These are phyloP conservation scores for Endotricha flammealis DNA, from an alignment of 2,888 invertebrate species.

Conservation along the genomic window DNA sequence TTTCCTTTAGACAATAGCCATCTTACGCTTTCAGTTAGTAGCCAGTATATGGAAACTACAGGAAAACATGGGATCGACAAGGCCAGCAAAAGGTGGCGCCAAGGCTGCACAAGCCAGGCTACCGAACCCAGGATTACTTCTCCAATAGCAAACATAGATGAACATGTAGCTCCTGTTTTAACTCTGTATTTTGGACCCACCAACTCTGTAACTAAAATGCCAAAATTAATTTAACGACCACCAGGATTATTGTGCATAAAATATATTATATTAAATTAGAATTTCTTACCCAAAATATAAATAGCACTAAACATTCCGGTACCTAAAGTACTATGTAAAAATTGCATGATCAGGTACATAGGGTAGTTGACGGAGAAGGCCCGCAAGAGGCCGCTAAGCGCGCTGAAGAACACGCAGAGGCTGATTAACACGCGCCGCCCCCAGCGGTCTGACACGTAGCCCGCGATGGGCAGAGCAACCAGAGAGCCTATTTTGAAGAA, in stretches of 20 bases:
- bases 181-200: conserved; percentile 82
- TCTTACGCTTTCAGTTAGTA: conserved; percentile 81
- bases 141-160: conserved; percentile 81
- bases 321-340: conserved; percentile 72
- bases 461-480: conserved; percentile 82
- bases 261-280: background rate
- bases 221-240: background rate
- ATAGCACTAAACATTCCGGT: conserved; percentile 75
- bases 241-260: background rate
- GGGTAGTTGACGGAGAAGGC: conserved; percentile 51
- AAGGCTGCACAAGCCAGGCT: conserved; percentile 80
- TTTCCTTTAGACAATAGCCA: conserved; percentile 84
- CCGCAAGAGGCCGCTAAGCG: conserved; percentile 67
- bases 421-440: conserved; percentile 73
- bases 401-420: conserved; percentile 59
- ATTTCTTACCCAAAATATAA: conserved; percentile 52
- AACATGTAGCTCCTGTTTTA: conserved; percentile 79
- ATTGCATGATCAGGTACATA: conserved; percentile 66
- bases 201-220: conserved; percentile 78
- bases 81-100: conserved; percentile 79
- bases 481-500: conserved; percentile 84
- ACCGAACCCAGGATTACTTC: conserved; percentile 78
- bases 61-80: conserved; percentile 81
- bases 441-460: conserved; percentile 82
- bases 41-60: conserved; percentile 79